A percentile compares a stretch with the other conserved stretches of the same genome.
These are phyloP conservation scores for Sinocyclocheilus rhinocerous DNA, from an alignment of 2,113 vertebrate species.

Conservation along the genomic window DNA sequence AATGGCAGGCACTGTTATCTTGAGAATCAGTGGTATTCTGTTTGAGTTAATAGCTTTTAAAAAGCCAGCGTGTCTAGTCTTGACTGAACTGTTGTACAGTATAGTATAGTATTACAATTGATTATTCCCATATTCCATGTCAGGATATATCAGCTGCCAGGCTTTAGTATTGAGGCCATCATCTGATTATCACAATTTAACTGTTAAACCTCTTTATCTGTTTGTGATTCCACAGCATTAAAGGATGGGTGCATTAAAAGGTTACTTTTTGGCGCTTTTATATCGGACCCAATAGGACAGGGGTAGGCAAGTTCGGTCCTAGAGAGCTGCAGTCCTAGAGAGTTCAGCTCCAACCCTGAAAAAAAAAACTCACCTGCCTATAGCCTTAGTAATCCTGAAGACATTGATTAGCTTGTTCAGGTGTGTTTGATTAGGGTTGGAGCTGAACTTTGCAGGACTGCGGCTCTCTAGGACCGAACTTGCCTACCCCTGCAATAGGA, in stretches of 20 bases:
- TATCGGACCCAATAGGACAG: slow-evolving; percentile 26
- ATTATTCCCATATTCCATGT: slow-evolving; percentile 42
- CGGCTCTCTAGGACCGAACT: too few species aligned
- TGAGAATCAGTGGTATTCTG: slow-evolving; percentile 3
- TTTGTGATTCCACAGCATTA: slow-evolving; percentile 23
- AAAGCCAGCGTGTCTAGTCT: slow-evolving; percentile 28
- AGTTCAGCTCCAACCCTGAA: too few species aligned
- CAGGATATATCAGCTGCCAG: slow-evolving; percentile 40
- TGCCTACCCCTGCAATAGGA: too few species aligned
- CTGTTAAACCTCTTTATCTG: slow-evolving; percentile 21
- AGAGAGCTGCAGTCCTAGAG: too few species aligned
- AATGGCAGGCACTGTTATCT: not conserved
- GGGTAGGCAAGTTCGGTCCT: too few species aligned
- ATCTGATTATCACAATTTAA: slow-evolving; percentile 49
- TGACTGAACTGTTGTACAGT: slow-evolving; percentile 26
- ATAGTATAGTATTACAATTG: slow-evolving; percentile 35
- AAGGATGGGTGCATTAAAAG: slow-evolving; percentile 15
- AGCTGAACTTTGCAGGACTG: too few species aligned
- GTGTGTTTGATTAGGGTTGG: too few species aligned
- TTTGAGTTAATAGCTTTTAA: slow-evolving; percentile 23
- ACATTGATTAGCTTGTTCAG: too few species aligned
- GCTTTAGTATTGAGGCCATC: slow-evolving; percentile 42
- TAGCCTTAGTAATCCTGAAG: too few species aligned
- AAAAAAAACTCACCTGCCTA: too few species aligned
- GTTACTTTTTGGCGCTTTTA: slow-evolving; percentile 19